A percentile compares a stretch with the other conserved stretches of the same genome.
phyloP scores from a whole-genome alignment of 2,113 vertebrate genomes.

The Lampris incognitus region DNA sequence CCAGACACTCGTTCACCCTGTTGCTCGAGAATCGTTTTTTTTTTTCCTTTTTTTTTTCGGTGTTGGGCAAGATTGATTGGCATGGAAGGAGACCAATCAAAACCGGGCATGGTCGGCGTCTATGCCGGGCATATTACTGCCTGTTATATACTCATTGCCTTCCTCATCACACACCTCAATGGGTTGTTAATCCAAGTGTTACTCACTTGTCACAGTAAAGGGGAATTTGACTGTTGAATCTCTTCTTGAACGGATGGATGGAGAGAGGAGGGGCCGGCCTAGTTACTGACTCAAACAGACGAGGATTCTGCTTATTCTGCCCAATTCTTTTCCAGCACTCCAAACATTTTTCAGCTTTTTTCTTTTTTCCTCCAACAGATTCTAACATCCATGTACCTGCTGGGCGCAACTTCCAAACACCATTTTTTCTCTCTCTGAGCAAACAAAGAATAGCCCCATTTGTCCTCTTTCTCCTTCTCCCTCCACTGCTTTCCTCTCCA shows the following conservation, averaged over 20 bases:
- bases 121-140: conserved; percentile 19
- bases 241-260: conserved; percentile 47
- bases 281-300: conserved; percentile 19
- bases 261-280: conserved; percentile 7
- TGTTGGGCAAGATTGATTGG: conserved; percentile 33
- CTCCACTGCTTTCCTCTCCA: conserved; percentile 14
- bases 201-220: conserved; percentile 44
- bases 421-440: conserved; percentile 17
- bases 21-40: conserved; percentile 48
- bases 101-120: conserved; percentile 37
- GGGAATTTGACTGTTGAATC: conserved; percentile 53
- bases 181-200: conserved; percentile 46
- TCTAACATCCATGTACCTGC: conserved; percentile 5
- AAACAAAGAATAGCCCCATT: conserved; percentile 55
- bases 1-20: conserved; percentile 52
- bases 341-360: no score
- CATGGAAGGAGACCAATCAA: conserved; percentile 61
- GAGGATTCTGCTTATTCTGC: neutral
- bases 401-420: conserved; percentile 14
- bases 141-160: conserved; percentile 5
- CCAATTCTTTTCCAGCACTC: neutral
- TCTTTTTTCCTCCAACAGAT: neutral
- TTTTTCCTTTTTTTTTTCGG: no score
- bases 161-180: conserved; percentile 42
- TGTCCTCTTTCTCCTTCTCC: conserved; percentile 15